Percentiles rank a stretch among this genome's conserved stretches.
These are phyloP conservation scores for Hydropsyche betteni DNA, from an alignment of 2,888 invertebrate species.

Conservation along the genomic window DNA sequence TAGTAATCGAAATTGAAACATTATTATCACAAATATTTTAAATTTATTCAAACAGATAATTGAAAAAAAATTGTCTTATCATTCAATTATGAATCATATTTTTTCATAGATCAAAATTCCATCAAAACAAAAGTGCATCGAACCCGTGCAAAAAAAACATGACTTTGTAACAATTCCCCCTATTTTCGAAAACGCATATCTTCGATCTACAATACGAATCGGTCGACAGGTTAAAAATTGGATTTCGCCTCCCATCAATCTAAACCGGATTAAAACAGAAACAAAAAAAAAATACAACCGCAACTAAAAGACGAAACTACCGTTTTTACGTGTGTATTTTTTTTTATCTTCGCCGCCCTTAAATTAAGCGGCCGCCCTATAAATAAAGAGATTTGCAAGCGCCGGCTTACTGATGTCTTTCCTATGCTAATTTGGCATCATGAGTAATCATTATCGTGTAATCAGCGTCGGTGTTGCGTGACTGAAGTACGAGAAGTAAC, in stretches of 20 bases:
- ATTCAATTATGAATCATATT: too few species aligned
- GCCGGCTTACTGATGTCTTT: conserved; percentile 39
- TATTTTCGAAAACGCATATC: too few species aligned
- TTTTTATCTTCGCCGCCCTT: conserved; percentile 8
- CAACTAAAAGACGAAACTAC: background rate
- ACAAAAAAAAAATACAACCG: background rate
- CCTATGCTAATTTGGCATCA: conserved; percentile 36
- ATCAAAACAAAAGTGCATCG: too few species aligned
- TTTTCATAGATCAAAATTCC: too few species aligned
- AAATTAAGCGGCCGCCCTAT: conserved; percentile 29
- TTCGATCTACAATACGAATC: background rate
- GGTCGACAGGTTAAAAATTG: conserved; percentile 32
- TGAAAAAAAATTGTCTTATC: too few species aligned
- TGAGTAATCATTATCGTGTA: conserved; percentile 40
- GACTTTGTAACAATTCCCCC: too few species aligned
- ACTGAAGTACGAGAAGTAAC: background rate
- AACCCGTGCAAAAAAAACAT: too few species aligned
- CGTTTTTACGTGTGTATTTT: background rate
- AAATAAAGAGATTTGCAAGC: conserved; percentile 33
- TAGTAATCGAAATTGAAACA: too few species aligned
- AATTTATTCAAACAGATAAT: too few species aligned
- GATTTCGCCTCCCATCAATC: conserved; percentile 25
- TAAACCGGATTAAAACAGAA: background rate
- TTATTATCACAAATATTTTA: too few species aligned
- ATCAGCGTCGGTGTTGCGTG: conserved; percentile 21